Base-by-base conservation (phyloP, 2,888 invertebrate species). In the Leptogaster cylindrica region DNA sequence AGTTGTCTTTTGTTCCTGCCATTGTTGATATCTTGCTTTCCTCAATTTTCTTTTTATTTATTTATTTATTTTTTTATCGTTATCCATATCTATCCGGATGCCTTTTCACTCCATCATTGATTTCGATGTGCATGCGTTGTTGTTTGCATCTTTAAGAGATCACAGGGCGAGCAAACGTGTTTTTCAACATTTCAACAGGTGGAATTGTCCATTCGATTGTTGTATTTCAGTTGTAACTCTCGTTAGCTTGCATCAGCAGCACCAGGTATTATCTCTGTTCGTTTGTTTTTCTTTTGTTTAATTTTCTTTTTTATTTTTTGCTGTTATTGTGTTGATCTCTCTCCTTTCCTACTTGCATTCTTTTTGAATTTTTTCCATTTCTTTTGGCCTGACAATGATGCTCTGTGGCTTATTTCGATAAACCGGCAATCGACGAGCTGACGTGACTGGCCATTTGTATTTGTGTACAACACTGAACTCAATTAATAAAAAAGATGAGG, bases 111-210 rank as follows among this genome's bases (percentile, higher is more conserved):
- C 55, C 55, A 55, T 55, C 55, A 55, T 55, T 39, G 36, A 55
- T 55, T 55, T 23, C 36, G 36, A 16, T 20, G 12, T 20, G 36
- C 36, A 55, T 23, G 18, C 20, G 23, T 23, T 28, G 23, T 50
- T 55, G 55, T 12, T 55, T 55, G 55, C 36, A 55, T 55, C 55
- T 55, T 36, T 55, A 36, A 55, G 55, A 36, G 39, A 55, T 55
- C 18, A 36, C 55, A 20, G 39, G 12, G 23, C n/a, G 12, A 36
- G 23, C n/a, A 4, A 46, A 63, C 63, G 63, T 63, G 63, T 63
- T 63, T 63, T 63, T 63, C 63, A 63, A 63, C 63, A 63, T 63
- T 63, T 63, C 63, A 63, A 63, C 46, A 63, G 63, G 63, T 63
- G 63, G 63, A 63, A 63, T 63, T 63, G 46, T 46, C 46, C 63